Percentiles rank a stretch among this genome's conserved stretches.
These are phyloP conservation scores for Bilobella aurantiaca DNA, from an alignment of 1,140 invertebrate genomes.

Conservation along the genomic window DNA sequence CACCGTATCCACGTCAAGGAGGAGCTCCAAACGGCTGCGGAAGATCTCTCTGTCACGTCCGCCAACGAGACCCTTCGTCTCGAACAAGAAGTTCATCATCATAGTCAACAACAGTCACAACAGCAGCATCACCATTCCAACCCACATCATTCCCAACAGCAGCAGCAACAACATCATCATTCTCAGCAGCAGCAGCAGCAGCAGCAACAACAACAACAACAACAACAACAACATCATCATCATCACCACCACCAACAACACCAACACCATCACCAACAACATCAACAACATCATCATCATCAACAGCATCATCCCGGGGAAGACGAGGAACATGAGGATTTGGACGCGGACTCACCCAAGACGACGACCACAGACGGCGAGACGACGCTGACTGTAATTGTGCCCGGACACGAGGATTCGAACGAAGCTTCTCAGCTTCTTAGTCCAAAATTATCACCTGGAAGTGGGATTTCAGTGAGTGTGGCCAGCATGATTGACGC, in stretches of 20 bases:
- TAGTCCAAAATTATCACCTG: constrained; percentile 55
- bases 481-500: constrained; percentile 68
- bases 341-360: constrained; percentile 5
- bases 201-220: too few species aligned
- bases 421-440: constrained; percentile 42
- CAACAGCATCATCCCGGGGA: neutral
- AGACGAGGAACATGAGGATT: neutral
- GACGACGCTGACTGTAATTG: constrained; percentile 54
- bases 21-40: constrained; percentile 31
- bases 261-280: neutral
- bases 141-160: too few species aligned
- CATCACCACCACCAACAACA: too few species aligned
- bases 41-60: constrained; percentile 25
- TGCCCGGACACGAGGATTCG: constrained; percentile 45
- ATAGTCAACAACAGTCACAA: constrained; percentile 9
- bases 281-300: neutral
- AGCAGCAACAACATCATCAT: too few species aligned
- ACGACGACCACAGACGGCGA: too few species aligned
- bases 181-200: too few species aligned
- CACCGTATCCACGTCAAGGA: constrained; percentile 31
- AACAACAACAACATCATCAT: too few species aligned
- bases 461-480: constrained; percentile 51
- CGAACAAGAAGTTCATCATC: neutral
- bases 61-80: neutral
- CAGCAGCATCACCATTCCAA: too few species aligned